phyloP scores from a whole-genome alignment of 1,140 invertebrate species.

The Tetramorium alpestre region DNA sequence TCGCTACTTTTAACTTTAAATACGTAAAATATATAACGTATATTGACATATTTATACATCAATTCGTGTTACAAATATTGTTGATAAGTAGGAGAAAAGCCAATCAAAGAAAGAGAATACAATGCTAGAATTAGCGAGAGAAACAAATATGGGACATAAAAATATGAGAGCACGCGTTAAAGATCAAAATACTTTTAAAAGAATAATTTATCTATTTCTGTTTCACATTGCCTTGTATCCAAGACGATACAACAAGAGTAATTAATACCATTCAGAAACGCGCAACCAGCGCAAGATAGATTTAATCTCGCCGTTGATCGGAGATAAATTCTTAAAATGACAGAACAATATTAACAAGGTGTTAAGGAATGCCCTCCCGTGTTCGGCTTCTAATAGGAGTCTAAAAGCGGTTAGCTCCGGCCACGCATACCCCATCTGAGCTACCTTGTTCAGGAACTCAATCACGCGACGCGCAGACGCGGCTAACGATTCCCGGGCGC shows the following conservation, averaged over 20 bases:
- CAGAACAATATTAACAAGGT: conserved; percentile 34
- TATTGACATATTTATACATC: neutral
- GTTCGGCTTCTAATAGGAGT: conserved; percentile 30
- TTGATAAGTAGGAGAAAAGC: neutral
- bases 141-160: neutral
- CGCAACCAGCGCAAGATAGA: neutral
- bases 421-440: conserved; percentile 24
- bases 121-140: neutral
- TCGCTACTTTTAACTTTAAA: conserved; percentile 16
- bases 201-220: neutral
- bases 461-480: conserved; percentile 55
- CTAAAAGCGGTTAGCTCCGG: conserved; percentile 26
- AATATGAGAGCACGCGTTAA: neutral
- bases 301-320: conserved; percentile 18
- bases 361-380: conserved; percentile 32
- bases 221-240: neutral
- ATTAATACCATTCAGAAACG: neutral
- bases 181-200: neutral
- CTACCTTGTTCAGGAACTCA: conserved; percentile 20
- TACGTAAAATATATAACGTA: neutral
- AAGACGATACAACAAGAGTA: neutral
- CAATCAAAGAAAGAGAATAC: neutral
- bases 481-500: conserved; percentile 48
- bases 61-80: conserved; percentile 6
- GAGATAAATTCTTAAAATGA: conserved; percentile 33